Evolutionary conservation across 2,888 invertebrate genomes (phyloP).

Genomic region (Odontocerum albicorne): DNA sequence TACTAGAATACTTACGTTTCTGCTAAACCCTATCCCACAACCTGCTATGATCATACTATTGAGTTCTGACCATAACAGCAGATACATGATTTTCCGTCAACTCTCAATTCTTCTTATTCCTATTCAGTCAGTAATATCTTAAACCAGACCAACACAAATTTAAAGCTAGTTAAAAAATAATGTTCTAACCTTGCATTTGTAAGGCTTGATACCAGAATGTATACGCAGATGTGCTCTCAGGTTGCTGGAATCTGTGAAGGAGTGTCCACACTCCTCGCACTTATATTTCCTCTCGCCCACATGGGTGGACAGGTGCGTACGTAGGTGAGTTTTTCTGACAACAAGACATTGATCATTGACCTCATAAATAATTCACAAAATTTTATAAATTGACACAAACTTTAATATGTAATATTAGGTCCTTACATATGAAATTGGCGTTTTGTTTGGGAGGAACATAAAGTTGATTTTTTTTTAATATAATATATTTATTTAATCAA

Average conservation of each 20-base stretch:
- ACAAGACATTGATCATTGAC: too few species aligned
- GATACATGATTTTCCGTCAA: too few species aligned
- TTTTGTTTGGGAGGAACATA: too few species aligned
- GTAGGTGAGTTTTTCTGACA: slow-evolving; percentile 32
- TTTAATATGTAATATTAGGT: too few species aligned
- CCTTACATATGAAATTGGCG: too few species aligned
- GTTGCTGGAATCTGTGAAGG: slow-evolving; percentile 35
- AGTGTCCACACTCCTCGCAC: slow-evolving; percentile 34
- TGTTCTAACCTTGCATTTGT: slow-evolving; percentile 32
- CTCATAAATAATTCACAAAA: background rate
- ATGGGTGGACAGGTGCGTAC: slow-evolving; percentile 31
- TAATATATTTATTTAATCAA: too few species aligned
- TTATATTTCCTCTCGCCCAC: slow-evolving; percentile 32
- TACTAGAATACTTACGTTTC: too few species aligned
- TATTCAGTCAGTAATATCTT: background rate
- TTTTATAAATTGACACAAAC: background rate
- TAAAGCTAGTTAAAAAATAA: background rate
- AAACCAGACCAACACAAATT: background rate
- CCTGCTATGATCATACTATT: too few species aligned
- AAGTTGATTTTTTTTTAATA: too few species aligned
- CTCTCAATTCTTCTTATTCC: background rate
- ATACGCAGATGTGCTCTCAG: slow-evolving; percentile 31
- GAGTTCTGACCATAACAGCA: too few species aligned
- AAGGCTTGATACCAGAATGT: slow-evolving; percentile 35
- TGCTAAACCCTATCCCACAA: too few species aligned